phyloP scores from a whole-genome alignment of 2,113 vertebrate genomes.

The Gorsachius goisagi region DNA sequence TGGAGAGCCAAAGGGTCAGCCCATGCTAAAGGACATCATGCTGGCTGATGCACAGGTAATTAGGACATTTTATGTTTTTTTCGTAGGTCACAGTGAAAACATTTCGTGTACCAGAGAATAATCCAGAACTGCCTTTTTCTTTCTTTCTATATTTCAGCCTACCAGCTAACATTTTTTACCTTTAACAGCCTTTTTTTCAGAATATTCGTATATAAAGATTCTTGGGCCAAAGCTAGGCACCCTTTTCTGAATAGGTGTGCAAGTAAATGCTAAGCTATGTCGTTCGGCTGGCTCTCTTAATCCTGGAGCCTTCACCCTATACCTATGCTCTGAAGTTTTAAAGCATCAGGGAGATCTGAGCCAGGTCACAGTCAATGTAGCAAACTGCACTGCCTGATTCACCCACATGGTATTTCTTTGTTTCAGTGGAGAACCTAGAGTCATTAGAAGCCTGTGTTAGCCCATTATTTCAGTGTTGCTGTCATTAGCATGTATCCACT shows the following conservation, averaged over 20 bases:
- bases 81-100: background rate
- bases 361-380: background rate
- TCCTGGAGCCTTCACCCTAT: background rate
- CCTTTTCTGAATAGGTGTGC: background rate
- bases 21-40: constrained; percentile 96
- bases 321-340: background rate
- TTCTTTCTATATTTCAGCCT: background rate
- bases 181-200: background rate
- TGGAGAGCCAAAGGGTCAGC: constrained; percentile 93
- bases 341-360: background rate
- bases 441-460: background rate
- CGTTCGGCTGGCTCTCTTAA: background rate
- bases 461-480: background rate
- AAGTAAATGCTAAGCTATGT: background rate
- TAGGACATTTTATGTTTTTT: background rate
- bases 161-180: background rate
- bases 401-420: background rate
- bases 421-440: background rate
- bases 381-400: background rate
- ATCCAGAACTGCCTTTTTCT: background rate
- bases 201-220: background rate
- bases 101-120: background rate
- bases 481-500: background rate
- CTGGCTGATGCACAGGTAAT: constrained; percentile 97
- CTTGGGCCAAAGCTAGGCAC: background rate